Percentiles rank a stretch among this genome's conserved stretches.
These are phyloP conservation scores for Chrysotoxum bicinctum DNA, from an alignment of 2,888 invertebrate species.

Conservation along the genomic window DNA sequence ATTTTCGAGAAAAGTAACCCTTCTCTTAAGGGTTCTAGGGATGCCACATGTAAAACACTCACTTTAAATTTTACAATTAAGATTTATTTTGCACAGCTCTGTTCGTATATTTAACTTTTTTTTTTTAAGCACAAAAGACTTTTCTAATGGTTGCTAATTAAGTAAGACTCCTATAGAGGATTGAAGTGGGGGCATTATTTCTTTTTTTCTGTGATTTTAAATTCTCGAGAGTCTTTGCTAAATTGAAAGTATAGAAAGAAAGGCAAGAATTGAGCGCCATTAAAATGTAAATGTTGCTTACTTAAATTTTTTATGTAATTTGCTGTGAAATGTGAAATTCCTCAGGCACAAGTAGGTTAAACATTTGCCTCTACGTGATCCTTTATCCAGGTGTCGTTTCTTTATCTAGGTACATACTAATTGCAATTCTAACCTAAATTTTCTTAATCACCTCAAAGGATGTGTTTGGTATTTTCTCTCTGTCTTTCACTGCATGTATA, in stretches of 20 bases:
- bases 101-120: neutral
- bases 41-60: no score
- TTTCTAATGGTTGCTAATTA: conserved; percentile 61
- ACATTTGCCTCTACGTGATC: conserved; percentile 13
- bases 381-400: neutral
- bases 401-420: neutral
- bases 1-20: no score
- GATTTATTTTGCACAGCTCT: neutral
- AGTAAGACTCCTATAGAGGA: conserved; percentile 25
- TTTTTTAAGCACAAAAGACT: conserved; percentile 13
- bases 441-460: conserved; percentile 37
- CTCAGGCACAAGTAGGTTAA: conserved; percentile 19
- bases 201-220: conserved; percentile 21
- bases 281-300: conserved; percentile 39
- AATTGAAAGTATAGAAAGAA: conserved; percentile 27
- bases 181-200: neutral
- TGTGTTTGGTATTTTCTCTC: conserved; percentile 10
- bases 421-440: conserved; percentile 17
- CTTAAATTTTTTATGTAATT: conserved; percentile 21
- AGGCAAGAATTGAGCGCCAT: conserved; percentile 16
- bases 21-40: no score
- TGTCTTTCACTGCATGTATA: neutral
- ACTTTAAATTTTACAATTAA: neutral
- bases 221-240: conserved; percentile 32
- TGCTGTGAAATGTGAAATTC: conserved; percentile 26